These are phyloP conservation scores for Nyctereutes procyonoides DNA, from an alignment of 2,113 vertebrate species.

Conservation along the genomic window DNA sequence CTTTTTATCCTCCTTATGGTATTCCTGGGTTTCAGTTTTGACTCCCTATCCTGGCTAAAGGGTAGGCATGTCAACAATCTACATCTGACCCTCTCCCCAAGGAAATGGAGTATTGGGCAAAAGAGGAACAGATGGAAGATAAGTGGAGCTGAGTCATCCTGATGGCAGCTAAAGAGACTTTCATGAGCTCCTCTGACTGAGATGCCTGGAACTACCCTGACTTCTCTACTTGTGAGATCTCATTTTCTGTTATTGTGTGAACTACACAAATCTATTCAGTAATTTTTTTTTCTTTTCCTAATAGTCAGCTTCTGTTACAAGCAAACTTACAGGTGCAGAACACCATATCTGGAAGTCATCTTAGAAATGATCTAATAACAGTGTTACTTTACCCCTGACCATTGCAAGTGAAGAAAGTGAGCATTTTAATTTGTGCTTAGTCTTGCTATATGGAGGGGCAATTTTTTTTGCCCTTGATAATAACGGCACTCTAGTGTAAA, in stretches of 20 bases:
- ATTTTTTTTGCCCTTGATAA: slow-evolving; percentile 40
- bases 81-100: neutral
- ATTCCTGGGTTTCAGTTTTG: neutral
- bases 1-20: neutral
- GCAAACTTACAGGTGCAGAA: slow-evolving; percentile 26
- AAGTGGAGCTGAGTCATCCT: neutral
- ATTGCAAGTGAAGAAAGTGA: slow-evolving; percentile 51
- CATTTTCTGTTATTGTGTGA: slow-evolving; percentile 21
- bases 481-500: slow-evolving; percentile 52
- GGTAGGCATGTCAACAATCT: neutral
- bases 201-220: neutral
- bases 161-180: neutral
- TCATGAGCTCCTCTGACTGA: neutral
- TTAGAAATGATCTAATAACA: slow-evolving; percentile 46
- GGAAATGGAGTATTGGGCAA: neutral
- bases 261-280: neutral
- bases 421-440: slow-evolving; percentile 60
- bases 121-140: neutral
- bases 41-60: neutral
- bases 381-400: neutral
- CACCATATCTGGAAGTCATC: slow-evolving; percentile 7
- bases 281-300: neutral
- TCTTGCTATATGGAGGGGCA: slow-evolving; percentile 42
- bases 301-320: neutral
- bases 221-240: neutral